Base-by-base conservation (phyloP, 2,888 invertebrate species). In the Perithous albicinctus region DNA sequence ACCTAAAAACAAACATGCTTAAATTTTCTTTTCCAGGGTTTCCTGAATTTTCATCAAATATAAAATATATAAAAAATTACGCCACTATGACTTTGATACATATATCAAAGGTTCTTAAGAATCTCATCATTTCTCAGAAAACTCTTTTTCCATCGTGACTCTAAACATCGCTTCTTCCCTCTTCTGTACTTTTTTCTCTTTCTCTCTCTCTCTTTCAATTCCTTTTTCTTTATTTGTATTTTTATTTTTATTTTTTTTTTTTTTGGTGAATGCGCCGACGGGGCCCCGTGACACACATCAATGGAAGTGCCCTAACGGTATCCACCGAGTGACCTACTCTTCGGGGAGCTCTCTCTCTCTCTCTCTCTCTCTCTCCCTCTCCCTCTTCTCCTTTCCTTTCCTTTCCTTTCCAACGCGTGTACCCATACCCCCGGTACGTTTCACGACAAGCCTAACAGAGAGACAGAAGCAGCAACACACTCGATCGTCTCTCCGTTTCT, bases 201-300 rank as follows among this genome's bases (percentile, higher is more conserved):
- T 5, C 43, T 46, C 20, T 32, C 15, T 6, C 29, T 61, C 18
- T 0, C n/a, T 43, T 41, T 6, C 61, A 29, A 10, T 64, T 26
- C 54, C 12, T 73, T 61, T 59, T 32, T 48, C 23, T 29, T 59
- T 78, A 2, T 66, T n/a, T n/a, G n/a, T n/a, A n/a, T n/a, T n/a
- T n/a, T n/a, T n/a, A n/a, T n/a, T n/a, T n/a, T n/a, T n/a, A n/a
- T n/a, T n/a, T n/a, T n/a, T n/a, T 74, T 18, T 38, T 69, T 70
- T 73, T 78, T 73, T 54, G 43, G 73, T 75, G 54, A 79, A 84
- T 73, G 74, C 80, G 77, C 79, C 78, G 84, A 59, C 59, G 59
- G 85, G 85, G 89, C 89, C 88, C 86, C 89, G 90, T 92, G 92
- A 92, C 92, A 92, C 91, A 92, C 90, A 92, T 92, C 89, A 89